Conservation (phyloP, 23 tunicate species). For the Halocynthia aurantium region DNA sequence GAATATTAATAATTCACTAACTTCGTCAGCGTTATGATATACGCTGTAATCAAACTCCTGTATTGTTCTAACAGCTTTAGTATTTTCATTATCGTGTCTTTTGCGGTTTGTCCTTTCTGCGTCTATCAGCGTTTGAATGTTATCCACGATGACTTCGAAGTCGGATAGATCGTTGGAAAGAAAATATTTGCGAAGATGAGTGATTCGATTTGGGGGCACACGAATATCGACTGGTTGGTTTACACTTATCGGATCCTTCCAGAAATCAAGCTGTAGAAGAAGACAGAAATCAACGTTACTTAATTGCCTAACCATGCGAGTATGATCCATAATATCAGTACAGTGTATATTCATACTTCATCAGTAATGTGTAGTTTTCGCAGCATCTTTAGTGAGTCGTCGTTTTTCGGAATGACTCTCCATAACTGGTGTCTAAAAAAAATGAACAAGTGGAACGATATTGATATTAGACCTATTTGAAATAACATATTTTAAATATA, state of each 20-base stretch:
- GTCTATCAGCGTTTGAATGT: constrained; percentile 7
- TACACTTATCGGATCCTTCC: constrained; percentile 11
- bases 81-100: neutral
- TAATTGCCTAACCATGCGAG: no score
- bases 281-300: no score
- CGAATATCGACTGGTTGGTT: constrained; percentile 12
- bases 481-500: no score
- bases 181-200: neutral
- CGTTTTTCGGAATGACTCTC: no score
- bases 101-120: neutral
- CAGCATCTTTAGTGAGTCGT: no score
- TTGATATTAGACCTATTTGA: no score
- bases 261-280: constrained; percentile 7
- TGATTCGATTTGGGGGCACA: constrained; percentile 6
- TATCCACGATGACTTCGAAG: neutral
- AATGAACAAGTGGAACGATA: no score
- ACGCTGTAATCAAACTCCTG: constrained; percentile 19
- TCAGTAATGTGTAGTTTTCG: no score
- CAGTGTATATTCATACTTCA: no score
- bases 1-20: neutral
- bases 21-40: constrained; percentile 36
- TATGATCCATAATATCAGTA: no score
- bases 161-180: neutral
- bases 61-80: constrained; percentile 3
- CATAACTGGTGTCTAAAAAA: no score